phyloP scores from a whole-genome alignment of 2,113 vertebrate genomes.

The Probosciger aterrimus region DNA sequence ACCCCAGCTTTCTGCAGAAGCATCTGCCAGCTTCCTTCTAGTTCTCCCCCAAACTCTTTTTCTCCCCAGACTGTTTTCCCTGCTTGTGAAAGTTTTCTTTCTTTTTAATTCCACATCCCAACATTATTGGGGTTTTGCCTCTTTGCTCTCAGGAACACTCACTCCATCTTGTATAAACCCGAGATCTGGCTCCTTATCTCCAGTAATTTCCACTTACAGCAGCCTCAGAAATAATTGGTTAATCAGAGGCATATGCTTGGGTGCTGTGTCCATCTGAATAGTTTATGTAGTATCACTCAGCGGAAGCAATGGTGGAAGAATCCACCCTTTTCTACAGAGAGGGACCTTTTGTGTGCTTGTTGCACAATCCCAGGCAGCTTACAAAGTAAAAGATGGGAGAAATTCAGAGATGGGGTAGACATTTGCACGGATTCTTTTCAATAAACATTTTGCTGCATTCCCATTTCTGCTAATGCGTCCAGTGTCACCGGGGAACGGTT shows the following conservation, averaged over 20 bases:
- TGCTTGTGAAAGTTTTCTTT: background rate
- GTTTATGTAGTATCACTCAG: background rate
- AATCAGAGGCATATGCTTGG: conserved; percentile 9
- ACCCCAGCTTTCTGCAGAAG: background rate
- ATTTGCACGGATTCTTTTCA: conserved; percentile 17
- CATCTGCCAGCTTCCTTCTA: background rate
- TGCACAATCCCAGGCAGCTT: background rate
- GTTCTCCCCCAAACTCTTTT: background rate
- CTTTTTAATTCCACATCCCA: background rate
- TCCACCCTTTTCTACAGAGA: background rate
- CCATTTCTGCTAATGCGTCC: conserved; percentile 39
- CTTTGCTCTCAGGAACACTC: background rate
- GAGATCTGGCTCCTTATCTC: background rate
- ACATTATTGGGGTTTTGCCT: background rate
- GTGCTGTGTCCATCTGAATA: background rate
- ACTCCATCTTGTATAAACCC: background rate
- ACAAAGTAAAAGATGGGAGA: background rate
- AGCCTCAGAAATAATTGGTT: conserved; percentile 21
- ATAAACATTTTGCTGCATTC: background rate
- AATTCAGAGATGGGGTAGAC: conserved; percentile 7
- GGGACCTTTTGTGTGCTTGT: background rate
- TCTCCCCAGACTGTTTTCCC: background rate
- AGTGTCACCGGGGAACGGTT: conserved; percentile 47
- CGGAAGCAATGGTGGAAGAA: background rate
- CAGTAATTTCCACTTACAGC: background rate